Base-by-base conservation (phyloP, 2,113 vertebrate species). In the Protobothrops flavoviridis region DNA sequence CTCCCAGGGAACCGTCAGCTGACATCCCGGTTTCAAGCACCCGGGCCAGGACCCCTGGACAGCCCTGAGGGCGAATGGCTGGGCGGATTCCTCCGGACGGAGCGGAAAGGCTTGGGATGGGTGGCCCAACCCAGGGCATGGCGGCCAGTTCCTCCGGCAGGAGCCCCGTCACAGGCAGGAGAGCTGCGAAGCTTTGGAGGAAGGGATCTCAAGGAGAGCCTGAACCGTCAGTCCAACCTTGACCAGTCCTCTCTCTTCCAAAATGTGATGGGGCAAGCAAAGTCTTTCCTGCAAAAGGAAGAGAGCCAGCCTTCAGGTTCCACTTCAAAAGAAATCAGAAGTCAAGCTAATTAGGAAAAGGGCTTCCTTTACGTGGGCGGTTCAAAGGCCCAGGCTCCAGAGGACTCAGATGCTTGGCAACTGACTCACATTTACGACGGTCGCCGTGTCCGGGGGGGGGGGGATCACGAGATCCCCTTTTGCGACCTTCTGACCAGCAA, bases 181-280 rank as follows among this genome's bases (percentile, higher is more conserved):
- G 95, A 99, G 98, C 88, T 98, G 99, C 11, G 98, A 98, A 29
- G 98, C 96, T 97, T 98, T 99, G 69, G 97, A 96, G 0, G 98
- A 59, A 24, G 99, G 98, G 95, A 99, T 96, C 88, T 99, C 99
- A 95, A 99, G 98, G 93, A 99, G 98, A 88, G 99, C 99, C 97
- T 99, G 99, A 92, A 99, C 98, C 0, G 99, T 99, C 91, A 98
- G 96, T 12, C 99, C 98, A 91, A 99, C 99, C 97, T 98, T 99
- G 93, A 99, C 99, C 94, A 99, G 97, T 29, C 99, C 99, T 85
- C 99, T 98, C 96, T 99, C 99, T 96, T 99, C 99, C 93, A 99
- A 97, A 97, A 99, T 99, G 96, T 99, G 99, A 96, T 99, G 99
- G 88, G 99, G 99, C 97, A 99, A 97, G 96, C 99, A 99, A 61